Evolutionary conservation across 1,140 invertebrate genomes (phyloP).

Genomic region (Aphaenogaster rudis): DNA sequence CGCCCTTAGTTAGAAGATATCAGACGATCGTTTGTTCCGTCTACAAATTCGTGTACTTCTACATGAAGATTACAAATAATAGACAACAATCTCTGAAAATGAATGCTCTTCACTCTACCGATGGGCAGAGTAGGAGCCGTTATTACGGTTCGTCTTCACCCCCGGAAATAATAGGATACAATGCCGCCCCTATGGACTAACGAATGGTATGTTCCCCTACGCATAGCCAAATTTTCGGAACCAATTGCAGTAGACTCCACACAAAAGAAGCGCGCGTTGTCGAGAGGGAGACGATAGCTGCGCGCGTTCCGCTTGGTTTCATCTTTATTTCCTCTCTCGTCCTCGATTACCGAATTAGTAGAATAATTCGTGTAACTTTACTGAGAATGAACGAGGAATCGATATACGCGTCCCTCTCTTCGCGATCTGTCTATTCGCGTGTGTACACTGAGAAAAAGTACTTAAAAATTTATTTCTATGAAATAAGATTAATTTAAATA

Average conservation of each 20-base stretch:
- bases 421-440: background rate
- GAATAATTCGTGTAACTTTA: slow-evolving; percentile 7
- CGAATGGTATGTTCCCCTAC: background rate
- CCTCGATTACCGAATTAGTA: slow-evolving; percentile 48
- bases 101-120: background rate
- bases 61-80: background rate
- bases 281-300: slow-evolving; percentile 11
- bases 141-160: background rate
- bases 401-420: background rate
- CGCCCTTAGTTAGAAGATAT: background rate
- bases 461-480: too few species aligned
- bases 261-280: slow-evolving; percentile 53
- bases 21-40: too few species aligned
- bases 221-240: slow-evolving; percentile 54
- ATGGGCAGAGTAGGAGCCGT: background rate
- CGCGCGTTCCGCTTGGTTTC: slow-evolving; percentile 57
- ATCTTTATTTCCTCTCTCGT: background rate
- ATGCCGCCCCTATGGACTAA: slow-evolving; percentile 6
- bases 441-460: too few species aligned
- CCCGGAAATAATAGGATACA: slow-evolving; percentile 51
- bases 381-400: background rate
- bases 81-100: slow-evolving; percentile 13
- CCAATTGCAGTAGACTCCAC: slow-evolving; percentile 44
- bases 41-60: background rate
- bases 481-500: too few species aligned